Evolutionary conservation across 2,797 vertebrate species (phyloP).

Genomic region (Ctenosaura bakeri): DNA sequence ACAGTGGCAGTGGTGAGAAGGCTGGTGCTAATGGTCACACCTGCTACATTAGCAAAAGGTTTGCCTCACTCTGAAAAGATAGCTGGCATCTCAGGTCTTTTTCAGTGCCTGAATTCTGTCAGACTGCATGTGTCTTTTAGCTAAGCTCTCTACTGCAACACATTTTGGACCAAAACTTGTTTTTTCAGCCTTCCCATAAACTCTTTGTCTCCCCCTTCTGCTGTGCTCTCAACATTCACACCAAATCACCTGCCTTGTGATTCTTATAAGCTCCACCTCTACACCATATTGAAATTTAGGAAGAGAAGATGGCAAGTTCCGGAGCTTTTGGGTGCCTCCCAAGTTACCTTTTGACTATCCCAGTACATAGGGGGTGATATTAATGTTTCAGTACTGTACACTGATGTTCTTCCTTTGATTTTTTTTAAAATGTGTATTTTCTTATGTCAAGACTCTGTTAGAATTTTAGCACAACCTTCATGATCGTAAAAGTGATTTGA

Average conservation of each 20-base stretch:
- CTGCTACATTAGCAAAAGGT: not conserved
- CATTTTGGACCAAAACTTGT: not conserved
- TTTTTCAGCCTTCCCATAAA: not conserved
- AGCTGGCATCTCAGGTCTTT: not conserved
- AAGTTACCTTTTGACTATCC: not conserved
- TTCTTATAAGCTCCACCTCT: not conserved
- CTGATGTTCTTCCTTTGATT: constrained; percentile 51
- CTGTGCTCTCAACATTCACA: not conserved
- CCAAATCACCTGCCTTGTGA: not conserved
- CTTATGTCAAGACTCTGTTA: constrained; percentile 33
- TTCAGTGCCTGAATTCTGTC: not conserved
- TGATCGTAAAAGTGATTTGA: constrained; percentile 67
- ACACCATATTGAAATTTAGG: not conserved
- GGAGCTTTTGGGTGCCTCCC: not conserved
- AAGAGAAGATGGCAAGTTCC: not conserved
- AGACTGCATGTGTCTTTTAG: not conserved
- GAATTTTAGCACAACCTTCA: constrained; percentile 63
- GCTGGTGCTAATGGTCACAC: not conserved
- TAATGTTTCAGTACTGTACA: constrained; percentile 45
- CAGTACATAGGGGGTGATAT: not conserved
- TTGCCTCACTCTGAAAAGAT: not conserved
- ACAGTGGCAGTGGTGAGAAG: not conserved
- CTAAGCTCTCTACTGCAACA: not conserved
- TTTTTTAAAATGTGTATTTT: constrained; percentile 43
- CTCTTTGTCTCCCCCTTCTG: not conserved